phyloP scores from a whole-genome alignment of 2,888 invertebrate species.

The Thecophora atra region DNA sequence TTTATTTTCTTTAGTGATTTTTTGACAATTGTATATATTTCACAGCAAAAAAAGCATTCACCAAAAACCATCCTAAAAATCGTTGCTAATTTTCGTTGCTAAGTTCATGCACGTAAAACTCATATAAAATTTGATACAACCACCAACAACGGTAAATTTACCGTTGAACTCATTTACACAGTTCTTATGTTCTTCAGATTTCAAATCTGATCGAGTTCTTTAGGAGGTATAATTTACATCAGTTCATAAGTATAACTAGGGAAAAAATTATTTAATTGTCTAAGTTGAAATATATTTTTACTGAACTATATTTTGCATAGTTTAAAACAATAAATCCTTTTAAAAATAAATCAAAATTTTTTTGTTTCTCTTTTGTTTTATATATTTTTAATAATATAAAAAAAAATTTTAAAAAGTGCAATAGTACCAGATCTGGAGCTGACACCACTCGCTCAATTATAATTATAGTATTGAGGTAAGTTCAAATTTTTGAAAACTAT shows the following conservation, averaged over 20 bases:
- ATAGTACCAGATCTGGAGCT: constrained; percentile 21
- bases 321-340: constrained; percentile 31
- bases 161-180: too few species aligned
- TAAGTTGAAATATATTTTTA: constrained; percentile 22
- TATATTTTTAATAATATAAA: constrained; percentile 32
- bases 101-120: too few species aligned
- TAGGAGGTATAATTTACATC: not conserved
- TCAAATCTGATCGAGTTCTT: not conserved
- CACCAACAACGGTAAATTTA: too few species aligned
- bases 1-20: too few species aligned
- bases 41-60: too few species aligned
- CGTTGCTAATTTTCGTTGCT: too few species aligned
- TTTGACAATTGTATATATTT: too few species aligned
- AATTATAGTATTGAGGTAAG: constrained; percentile 11
- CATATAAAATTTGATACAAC: too few species aligned
- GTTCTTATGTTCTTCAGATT: too few species aligned
- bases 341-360: constrained; percentile 36
- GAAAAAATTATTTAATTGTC: not conserved
- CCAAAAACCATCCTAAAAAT: too few species aligned
- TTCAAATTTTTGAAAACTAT: not conserved
- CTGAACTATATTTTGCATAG: constrained; percentile 33
- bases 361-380: constrained; percentile 34
- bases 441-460: not conserved
- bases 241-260: not conserved
- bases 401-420: constrained; percentile 35